Evolutionary conservation across 37 sponge, comb jelly and placozoan genomes (phyloP).

Genomic region (Spongilla lacustris): DNA sequence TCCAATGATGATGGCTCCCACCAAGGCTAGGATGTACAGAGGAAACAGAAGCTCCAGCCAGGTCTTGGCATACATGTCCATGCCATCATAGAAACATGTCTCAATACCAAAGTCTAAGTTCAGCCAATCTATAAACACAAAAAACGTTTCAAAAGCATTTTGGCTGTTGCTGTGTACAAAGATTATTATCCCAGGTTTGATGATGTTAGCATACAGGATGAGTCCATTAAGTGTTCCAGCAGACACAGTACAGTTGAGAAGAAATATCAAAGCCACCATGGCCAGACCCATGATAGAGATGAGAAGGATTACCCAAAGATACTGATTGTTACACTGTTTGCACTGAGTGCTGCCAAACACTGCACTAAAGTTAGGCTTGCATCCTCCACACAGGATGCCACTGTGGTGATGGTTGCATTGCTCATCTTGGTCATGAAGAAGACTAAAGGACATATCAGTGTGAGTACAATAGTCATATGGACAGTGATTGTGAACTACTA

Average conservation of each 20-base stretch:
- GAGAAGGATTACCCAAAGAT: not conserved
- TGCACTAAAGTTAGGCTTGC: not conserved
- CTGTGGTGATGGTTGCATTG: not conserved
- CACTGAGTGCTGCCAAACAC: not conserved
- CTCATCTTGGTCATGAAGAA: not conserved
- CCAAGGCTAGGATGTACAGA: slow-evolving; percentile 4
- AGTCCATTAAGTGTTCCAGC: slow-evolving; percentile 16
- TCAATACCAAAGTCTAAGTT: slow-evolving; percentile 30
- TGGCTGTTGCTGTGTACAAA: not conserved
- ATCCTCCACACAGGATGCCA: slow-evolving; percentile 1
- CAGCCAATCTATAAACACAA: slow-evolving; percentile 15
- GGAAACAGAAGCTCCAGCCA: slow-evolving; percentile 38
- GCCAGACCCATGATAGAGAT: not conserved
- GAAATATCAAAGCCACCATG: not conserved
- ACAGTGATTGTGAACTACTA: not conserved
- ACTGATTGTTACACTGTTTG: not conserved
- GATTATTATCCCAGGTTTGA: not conserved
- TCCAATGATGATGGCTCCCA: slow-evolving; percentile 6
- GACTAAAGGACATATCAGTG: not conserved
- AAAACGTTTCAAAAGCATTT: not conserved
- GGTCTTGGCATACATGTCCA: slow-evolving; percentile 17
- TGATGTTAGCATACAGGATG: slow-evolving; percentile 16
- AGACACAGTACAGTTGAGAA: slow-evolving; percentile 11
- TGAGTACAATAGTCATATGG: slow-evolving; percentile 9
- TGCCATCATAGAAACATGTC: slow-evolving; percentile 23